Conservation (phyloP, 2,888 invertebrate species). For the Eupithecia dodoneata region DNA sequence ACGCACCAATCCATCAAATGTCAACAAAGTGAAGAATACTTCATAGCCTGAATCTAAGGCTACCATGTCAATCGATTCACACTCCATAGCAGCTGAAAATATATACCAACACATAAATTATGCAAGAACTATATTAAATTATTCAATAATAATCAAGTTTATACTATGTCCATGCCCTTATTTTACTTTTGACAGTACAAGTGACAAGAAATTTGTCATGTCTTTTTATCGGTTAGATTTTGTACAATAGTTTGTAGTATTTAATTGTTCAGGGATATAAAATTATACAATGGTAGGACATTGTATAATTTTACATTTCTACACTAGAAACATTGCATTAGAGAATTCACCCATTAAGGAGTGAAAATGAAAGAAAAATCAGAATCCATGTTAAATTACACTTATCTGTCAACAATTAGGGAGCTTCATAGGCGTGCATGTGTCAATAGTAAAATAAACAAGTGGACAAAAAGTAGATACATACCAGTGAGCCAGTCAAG, state of each 20-base stretch:
- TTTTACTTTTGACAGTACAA: background rate
- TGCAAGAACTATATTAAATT: background rate
- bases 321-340: too few relatives aligned
- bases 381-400: too few relatives aligned
- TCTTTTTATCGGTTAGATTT: too few relatives aligned
- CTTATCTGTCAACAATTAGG: background rate
- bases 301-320: too few relatives aligned
- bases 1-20: conserved; percentile 73
- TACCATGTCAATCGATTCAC: conserved; percentile 67
- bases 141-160: background rate
- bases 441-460: background rate
- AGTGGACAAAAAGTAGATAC: background rate
- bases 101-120: background rate
- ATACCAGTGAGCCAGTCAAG: conserved; percentile 78
- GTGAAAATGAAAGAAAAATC: too few relatives aligned
- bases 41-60: conserved; percentile 75
- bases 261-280: too few relatives aligned
- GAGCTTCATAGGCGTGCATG: background rate
- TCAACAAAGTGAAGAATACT: conserved; percentile 69
- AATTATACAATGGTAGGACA: too few relatives aligned
- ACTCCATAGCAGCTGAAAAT: conserved; percentile 75
- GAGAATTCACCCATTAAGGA: too few relatives aligned
- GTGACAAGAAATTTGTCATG: background rate
- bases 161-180: background rate
- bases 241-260: too few relatives aligned